Base-by-base conservation (phyloP, 2,797 vertebrate species). In the Xenopus petersii region DNA sequence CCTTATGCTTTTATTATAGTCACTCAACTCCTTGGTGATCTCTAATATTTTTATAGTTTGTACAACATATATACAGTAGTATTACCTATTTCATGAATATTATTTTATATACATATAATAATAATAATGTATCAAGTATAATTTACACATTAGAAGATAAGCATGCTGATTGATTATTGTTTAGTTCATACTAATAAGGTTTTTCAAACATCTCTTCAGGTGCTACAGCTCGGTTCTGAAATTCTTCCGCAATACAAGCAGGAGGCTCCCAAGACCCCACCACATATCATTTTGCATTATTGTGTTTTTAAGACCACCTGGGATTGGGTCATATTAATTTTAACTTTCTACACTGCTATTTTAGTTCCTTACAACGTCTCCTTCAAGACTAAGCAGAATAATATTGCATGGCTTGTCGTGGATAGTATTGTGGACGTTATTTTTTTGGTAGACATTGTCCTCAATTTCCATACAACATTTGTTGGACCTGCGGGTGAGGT, bases 251-350 rank as follows among this genome's bases (percentile, higher is more conserved):
- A 98, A 85, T 99, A 99, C 89, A 99, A 99, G 83, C 98, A 99
- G 89, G 98, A 99, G 87, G 97, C 98, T 58, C 98, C 98, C 82
- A 99, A 99, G 91, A 99, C 98, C 21, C 98, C 98, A 0, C 98
- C 98, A 0, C 98, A 99, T 86, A 99, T 99, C 85, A 99, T 99
- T 89, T 89, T 99, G 72, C 98, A 99, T 92, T 99, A 99, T 83
- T 99, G 98, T 84, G 93, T 97, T 80, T 99, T 99, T 88, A 99
- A 99, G 91, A 99, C 98, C 84, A 99, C 98, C 0, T 99, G 98
- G 98, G 98, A 99, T 85, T 99, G 98, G 98, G 95, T 99, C 84
- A 99, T 99, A 89, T 91, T 99, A 86, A 99, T 99, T 86, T 92
- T 99, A 86, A 99, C 98, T 79, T 99, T 99, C 89, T 99, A 99